Conservation (phyloP, 2,113 vertebrate species). For the Thomomys bottae region DNA sequence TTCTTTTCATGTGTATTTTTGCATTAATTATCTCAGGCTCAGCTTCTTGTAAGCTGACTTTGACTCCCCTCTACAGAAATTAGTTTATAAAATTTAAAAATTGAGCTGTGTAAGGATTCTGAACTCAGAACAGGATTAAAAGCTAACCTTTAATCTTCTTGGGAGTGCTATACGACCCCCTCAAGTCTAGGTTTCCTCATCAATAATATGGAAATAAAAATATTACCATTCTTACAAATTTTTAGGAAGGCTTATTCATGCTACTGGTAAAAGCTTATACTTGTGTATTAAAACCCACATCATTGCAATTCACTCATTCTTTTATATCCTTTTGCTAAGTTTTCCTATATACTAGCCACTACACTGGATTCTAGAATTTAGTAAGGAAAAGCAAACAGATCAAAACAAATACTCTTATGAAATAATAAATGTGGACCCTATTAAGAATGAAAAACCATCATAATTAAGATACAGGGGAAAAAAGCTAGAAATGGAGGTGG, state of each 20-base stretch:
- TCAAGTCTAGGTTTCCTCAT: neutral
- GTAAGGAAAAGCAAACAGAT: neutral
- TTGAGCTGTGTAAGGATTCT: neutral
- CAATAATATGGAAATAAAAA: neutral
- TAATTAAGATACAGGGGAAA: neutral
- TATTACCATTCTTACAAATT: neutral
- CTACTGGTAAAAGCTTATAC: neutral
- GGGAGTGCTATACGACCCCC: neutral
- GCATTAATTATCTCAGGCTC: neutral
- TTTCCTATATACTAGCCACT: neutral
- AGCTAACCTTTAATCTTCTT: neutral
- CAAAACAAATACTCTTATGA: neutral
- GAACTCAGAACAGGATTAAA: neutral
- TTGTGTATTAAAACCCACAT: neutral
- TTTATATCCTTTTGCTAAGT: neutral
- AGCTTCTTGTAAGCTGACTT: neutral
- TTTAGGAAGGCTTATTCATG: neutral
- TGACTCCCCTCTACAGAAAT: neutral
- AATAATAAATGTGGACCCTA: neutral
- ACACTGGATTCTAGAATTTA: neutral
- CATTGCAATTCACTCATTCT: neutral
- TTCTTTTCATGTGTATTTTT: neutral
- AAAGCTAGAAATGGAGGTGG: neutral
- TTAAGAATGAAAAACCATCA: constrained; percentile 1
- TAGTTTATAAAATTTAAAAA: neutral